Base-by-base conservation (phyloP, 2,888 invertebrate species). In the Pachliopta kotzebuea region DNA sequence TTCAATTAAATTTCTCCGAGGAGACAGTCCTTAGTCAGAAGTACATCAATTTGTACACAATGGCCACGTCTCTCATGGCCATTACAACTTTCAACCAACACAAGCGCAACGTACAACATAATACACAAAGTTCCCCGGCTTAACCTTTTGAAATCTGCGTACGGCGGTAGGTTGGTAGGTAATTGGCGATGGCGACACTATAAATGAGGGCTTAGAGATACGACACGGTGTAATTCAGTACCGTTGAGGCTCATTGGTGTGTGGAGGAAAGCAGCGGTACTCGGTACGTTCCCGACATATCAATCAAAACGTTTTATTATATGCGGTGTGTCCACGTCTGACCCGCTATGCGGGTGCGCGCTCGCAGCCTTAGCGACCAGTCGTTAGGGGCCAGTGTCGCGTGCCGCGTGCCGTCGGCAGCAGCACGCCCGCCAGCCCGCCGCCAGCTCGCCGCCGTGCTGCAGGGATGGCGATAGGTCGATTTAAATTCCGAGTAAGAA, bases 401-500 rank as follows among this genome's bases (percentile, higher is more conserved):
- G 64, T 72, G 73, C 66, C 52, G 61, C 57, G 63, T 66, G 63
- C 64, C 61, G 62, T 64, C 62, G 58, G 70, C 70, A 67, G 67
- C 69, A 68, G 67, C 68, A 63, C 69, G 52, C 63, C 20, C 26
- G 62, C 37, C 2, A 4, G 14, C 11, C 37, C 11, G 11, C 8
- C 31, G 9, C 31, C 31, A 8, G 31, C 31, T 4, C 8, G 9
- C 29, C 59, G 68, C 69, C 74, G 75, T 76, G 74, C 74, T 75
- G 74, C 73, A 78, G 81, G 85, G 87, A 86, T 86, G 81, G 85
- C 78, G 80, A 85, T 86, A 80, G 85, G 85, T 81, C 85, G 81
- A 88, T 90, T 90, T 88, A 90, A 90, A 90, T 90, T 90, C 90
- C 83, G 89, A 81, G 88, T 87, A 87, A 88, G 90, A 85, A 83